Evolutionary conservation across 2,113 vertebrate genomes (phyloP).

Genomic region (Larimichthys polyactis): DNA sequence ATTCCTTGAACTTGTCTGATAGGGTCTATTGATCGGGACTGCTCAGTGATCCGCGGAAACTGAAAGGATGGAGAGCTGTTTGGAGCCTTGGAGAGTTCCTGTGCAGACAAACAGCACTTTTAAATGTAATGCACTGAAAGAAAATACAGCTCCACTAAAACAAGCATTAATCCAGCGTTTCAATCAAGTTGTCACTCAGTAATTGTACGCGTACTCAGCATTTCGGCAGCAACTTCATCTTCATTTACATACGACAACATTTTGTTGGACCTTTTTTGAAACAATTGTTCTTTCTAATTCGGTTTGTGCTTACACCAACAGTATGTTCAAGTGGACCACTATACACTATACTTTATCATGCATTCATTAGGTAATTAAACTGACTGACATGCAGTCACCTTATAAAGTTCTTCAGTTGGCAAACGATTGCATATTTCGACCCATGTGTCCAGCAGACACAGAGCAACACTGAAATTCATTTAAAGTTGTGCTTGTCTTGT

Average conservation of each 20-base stretch:
- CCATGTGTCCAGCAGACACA: neutral
- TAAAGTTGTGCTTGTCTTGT: neutral
- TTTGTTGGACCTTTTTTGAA: neutral
- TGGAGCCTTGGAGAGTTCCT: conserved; percentile 27
- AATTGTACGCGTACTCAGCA: no score
- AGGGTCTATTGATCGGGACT: conserved; percentile 54
- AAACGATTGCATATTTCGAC: neutral
- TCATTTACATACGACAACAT: neutral
- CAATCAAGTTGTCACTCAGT: neutral
- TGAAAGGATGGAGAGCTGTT: conserved; percentile 46
- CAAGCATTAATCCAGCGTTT: conserved; percentile 34
- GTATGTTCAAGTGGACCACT: neutral
- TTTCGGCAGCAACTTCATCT: neutral
- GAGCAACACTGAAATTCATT: neutral
- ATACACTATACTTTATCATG: neutral
- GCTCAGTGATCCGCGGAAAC: conserved; percentile 43
- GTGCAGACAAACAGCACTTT: conserved; percentile 38
- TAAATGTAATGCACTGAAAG: conserved; percentile 18
- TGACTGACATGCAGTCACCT: neutral
- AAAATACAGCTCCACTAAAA: conserved; percentile 16
- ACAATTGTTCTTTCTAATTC: neutral
- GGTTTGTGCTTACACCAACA: neutral
- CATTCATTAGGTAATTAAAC: neutral
- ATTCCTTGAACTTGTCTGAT: conserved; percentile 41
- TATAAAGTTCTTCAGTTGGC: neutral